Conservation (phyloP, 2,888 invertebrate genomes). For the Conus canariensis region DNA sequence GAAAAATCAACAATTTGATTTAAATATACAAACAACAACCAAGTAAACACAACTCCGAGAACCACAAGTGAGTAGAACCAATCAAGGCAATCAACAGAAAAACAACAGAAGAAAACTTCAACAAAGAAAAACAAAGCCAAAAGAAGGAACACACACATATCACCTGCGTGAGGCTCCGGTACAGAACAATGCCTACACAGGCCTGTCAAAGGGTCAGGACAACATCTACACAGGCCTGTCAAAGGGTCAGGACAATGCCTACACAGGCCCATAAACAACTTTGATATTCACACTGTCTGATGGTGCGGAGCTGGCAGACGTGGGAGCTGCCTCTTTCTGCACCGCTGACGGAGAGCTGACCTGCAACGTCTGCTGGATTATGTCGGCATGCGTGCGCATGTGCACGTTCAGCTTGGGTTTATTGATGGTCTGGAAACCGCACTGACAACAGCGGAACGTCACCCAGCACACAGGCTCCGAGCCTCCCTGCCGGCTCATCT, state of each 20-base stretch:
- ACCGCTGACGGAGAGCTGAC: constrained; percentile 43
- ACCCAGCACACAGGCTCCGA: constrained; percentile 69
- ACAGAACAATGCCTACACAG: not conserved
- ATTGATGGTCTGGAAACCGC: constrained; percentile 76
- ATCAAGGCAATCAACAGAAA: not conserved
- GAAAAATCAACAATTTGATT: not conserved
- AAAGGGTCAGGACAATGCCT: not conserved
- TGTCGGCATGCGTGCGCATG: constrained; percentile 75
- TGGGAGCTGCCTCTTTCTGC: not conserved
- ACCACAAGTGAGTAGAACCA: not conserved
- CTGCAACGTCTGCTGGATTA: constrained; percentile 72
- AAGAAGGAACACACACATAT: not conserved
- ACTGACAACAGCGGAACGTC: constrained; percentile 77
- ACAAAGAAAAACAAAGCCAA: not conserved
- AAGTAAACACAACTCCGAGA: not conserved
- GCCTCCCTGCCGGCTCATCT: constrained; percentile 51
- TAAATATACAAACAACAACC: not conserved
- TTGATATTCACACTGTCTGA: constrained; percentile 20
- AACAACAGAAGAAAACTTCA: not conserved
- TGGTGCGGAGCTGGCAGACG: not conserved
- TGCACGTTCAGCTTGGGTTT: constrained; percentile 74
- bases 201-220: too few species aligned
- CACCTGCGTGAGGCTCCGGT: not conserved
- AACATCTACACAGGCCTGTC: too few species aligned
- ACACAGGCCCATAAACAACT: constrained; percentile 36